A percentile compares a stretch with the other conserved stretches of the same genome.
Evolutionary conservation across 2,113 vertebrate genomes (phyloP).

Genomic region (Zeus faber): DNA sequence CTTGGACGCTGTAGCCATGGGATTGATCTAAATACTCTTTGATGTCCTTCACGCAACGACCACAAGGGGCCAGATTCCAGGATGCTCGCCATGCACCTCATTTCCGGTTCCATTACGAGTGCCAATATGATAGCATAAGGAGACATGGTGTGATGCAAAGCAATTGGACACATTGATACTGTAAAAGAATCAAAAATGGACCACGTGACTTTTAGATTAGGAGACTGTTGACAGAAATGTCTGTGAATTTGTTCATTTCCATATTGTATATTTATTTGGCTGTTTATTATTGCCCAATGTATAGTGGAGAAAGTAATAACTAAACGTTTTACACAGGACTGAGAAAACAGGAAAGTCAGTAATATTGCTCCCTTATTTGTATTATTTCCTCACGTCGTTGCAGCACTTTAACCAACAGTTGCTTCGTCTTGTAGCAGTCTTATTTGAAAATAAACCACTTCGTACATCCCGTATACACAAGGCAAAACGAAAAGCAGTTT

Average conservation of each 20-base stretch:
- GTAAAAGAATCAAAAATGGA: slow-evolving; percentile 32
- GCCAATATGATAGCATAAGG: slow-evolving; percentile 16
- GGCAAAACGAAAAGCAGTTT: no score
- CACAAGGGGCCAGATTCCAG: slow-evolving; percentile 15
- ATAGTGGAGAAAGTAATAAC: slow-evolving; percentile 44
- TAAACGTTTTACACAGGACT: slow-evolving; percentile 47
- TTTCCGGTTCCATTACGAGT: slow-evolving; percentile 12
- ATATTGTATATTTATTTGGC: slow-evolving; percentile 54
- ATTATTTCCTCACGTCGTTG: background rate
- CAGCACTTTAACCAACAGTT: no score
- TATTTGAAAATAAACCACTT: background rate
- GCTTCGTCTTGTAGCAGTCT: background rate
- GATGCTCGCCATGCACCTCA: slow-evolving; percentile 4
- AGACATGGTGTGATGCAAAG: slow-evolving; percentile 28
- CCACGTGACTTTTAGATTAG: slow-evolving; percentile 39
- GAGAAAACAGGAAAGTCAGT: background rate
- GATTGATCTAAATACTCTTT: background rate
- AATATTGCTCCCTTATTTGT: background rate
- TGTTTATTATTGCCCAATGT: slow-evolving; percentile 58
- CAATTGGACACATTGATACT: background rate
- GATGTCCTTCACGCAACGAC: background rate
- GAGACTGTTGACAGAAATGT: slow-evolving; percentile 50
- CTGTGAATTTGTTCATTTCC: slow-evolving; percentile 56
- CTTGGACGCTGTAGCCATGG: background rate
- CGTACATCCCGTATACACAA: no score